Conservation (phyloP, 2,888 invertebrate genomes). For the Tetrapedia diversipes region DNA sequence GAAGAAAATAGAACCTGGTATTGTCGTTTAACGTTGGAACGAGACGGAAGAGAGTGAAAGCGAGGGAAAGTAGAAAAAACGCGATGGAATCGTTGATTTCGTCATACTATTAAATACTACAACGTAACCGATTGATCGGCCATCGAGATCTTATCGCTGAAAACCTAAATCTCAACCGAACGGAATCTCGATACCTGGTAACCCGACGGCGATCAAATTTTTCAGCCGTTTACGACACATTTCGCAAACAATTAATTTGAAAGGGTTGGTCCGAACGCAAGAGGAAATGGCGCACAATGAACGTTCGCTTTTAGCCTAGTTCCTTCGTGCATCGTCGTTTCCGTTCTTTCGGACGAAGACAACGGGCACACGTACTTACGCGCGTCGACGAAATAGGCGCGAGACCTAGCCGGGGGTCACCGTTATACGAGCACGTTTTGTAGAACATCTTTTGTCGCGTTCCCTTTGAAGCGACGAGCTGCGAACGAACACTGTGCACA, state of each 20-base stretch:
- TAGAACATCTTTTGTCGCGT: conserved; percentile 40
- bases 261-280: not conserved
- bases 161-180: too few species aligned
- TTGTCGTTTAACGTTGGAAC: not conserved
- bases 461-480: conserved; percentile 37
- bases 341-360: conserved; percentile 16
- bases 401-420: conserved; percentile 18
- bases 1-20: not conserved
- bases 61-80: conserved; percentile 37
- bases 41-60: conserved; percentile 31
- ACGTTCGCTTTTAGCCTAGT: conserved; percentile 27
- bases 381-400: conserved; percentile 17
- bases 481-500: conserved; percentile 26
- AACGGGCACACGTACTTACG: not conserved
- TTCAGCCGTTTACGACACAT: too few species aligned
- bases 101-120: conserved; percentile 24
- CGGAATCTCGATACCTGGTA: too few species aligned
- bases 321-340: conserved; percentile 5
- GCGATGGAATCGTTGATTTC: conserved; percentile 14
- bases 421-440: conserved; percentile 38
- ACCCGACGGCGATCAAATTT: too few species aligned
- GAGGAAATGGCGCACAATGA: conserved; percentile 17
- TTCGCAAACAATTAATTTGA: not conserved
- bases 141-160: not conserved
- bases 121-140: conserved; percentile 11